Base-by-base conservation (phyloP, 2,113 vertebrate genomes). In the Clarias macrocephalus region DNA sequence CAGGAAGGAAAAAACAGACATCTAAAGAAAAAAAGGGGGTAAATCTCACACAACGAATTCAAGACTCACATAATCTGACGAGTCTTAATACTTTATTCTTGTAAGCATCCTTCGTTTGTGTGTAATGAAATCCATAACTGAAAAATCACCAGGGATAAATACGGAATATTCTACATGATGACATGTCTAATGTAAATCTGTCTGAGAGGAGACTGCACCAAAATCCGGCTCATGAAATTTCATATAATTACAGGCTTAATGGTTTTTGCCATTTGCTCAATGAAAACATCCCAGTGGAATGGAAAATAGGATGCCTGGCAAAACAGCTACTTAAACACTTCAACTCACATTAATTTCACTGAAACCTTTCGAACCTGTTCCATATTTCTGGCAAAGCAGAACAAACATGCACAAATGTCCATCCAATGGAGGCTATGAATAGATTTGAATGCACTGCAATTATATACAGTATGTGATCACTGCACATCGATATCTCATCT, bases 241-340 rank as follows among this genome's bases (percentile, higher is more conserved):
- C 54, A 60, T 72, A 25, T 56, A 60, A 87, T 59, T 82, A 65
- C 83, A 66, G 59, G 7, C 65, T 52, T 80, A 63, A 54, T 68
- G 52, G 73, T 85, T 85, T 76, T 77, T 62, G 72, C 30, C 82
- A 66, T 89, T 52, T 76, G 56, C 83, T 77, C 48, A 42, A 25
- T 84, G 57, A 84, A 62, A 60, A 89, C 60, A 75, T 85, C 59
- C 62, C 52, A 42, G 52, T 48, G 23, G 80, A 66, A 73, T 56
- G 48, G 30, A 15, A 75, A 8, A 65, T 23, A 19, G 16, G 18
- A 72, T 18, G 33, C 48, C 81, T 60, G 83, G n/a, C 57, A 80
- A 72, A 60, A 62, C 15, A 15, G 54, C 70, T 52, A 82, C 65
- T 30, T 80, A 70, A 79, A 54, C 60, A 66, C 59, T 57, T 59